Conservation (phyloP, 2,113 vertebrate species). For the Pseudolaguvia tuberculata region DNA sequence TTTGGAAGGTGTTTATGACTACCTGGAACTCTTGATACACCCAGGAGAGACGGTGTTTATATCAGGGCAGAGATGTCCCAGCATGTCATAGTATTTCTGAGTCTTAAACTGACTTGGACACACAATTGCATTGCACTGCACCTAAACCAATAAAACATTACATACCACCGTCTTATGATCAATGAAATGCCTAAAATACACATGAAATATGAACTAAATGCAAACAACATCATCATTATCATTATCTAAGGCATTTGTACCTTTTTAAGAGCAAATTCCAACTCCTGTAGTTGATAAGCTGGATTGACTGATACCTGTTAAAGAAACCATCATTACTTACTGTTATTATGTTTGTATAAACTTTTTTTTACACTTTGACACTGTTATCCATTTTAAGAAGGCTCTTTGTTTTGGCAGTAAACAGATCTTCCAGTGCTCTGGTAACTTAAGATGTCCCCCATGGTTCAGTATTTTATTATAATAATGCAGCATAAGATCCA, state of each 20-base stretch:
- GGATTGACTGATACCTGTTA: slow-evolving; percentile 87
- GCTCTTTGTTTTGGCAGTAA: not conserved
- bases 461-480: not conserved
- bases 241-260: slow-evolving; percentile 54
- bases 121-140: slow-evolving; percentile 82
- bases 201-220: too few species aligned
- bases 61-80: slow-evolving; percentile 83
- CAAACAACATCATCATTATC: not conserved
- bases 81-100: slow-evolving; percentile 83
- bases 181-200: not conserved
- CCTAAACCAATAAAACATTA: slow-evolving; percentile 61
- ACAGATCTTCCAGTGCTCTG: not conserved
- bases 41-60: slow-evolving; percentile 74
- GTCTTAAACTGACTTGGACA: slow-evolving; percentile 82
- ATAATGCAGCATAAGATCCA: too few species aligned
- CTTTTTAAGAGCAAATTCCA: slow-evolving; percentile 79
- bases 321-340: too few species aligned
- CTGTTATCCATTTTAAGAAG: not conserved
- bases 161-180: not conserved
- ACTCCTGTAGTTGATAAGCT: slow-evolving; percentile 80
- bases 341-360: not conserved
- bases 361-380: not conserved
- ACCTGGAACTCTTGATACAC: slow-evolving; percentile 81
- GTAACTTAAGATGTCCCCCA: not conserved
- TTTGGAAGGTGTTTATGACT: not conserved